Conservation (phyloP, 2,888 invertebrate species). For the Drosophila robusta region DNA sequence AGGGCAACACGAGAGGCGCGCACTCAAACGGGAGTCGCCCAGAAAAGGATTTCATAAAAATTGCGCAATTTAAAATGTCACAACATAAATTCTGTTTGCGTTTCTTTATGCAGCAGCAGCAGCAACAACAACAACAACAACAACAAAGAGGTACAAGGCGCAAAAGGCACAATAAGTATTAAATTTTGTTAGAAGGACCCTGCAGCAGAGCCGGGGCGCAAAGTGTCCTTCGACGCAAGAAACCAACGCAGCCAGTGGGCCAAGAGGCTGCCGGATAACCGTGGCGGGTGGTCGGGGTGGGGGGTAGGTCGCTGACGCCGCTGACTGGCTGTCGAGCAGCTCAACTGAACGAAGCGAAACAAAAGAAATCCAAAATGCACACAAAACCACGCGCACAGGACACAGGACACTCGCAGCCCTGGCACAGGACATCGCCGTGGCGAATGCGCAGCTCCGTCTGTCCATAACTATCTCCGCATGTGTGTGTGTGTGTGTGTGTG, state of each 20-base stretch:
- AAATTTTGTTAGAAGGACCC: conserved; percentile 80
- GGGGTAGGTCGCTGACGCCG: conserved; percentile 65
- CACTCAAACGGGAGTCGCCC: conserved; percentile 62
- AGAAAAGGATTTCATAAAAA: conserved; percentile 85
- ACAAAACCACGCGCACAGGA: conserved; percentile 59
- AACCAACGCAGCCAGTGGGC: conserved; percentile 46
- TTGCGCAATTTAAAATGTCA: conserved; percentile 85
- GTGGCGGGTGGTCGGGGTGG: not conserved
- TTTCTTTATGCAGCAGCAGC: conserved; percentile 75
- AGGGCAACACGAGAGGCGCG: conserved; percentile 47
- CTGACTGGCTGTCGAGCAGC: conserved; percentile 77
- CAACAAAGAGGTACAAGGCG: conserved; percentile 37
- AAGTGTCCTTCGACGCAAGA: conserved; percentile 72
- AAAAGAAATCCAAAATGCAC: conserved; percentile 78
- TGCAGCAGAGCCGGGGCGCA: conserved; percentile 40
- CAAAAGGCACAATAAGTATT: conserved; percentile 72
- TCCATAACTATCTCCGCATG: not conserved
- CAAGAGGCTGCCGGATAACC: conserved; percentile 33
- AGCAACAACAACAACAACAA: conserved; percentile 45
- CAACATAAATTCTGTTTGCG: conserved; percentile 85
- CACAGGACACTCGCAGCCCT: conserved; percentile 33
- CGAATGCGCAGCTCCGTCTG: conserved; percentile 40
- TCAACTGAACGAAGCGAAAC: conserved; percentile 67
- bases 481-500: conserved; percentile 1
- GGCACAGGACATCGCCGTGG: conserved; percentile 42